Percentiles rank a stretch among this genome's conserved stretches.
phyloP scores from a whole-genome alignment of 2,113 vertebrate species.

The Sterna hirundo region DNA sequence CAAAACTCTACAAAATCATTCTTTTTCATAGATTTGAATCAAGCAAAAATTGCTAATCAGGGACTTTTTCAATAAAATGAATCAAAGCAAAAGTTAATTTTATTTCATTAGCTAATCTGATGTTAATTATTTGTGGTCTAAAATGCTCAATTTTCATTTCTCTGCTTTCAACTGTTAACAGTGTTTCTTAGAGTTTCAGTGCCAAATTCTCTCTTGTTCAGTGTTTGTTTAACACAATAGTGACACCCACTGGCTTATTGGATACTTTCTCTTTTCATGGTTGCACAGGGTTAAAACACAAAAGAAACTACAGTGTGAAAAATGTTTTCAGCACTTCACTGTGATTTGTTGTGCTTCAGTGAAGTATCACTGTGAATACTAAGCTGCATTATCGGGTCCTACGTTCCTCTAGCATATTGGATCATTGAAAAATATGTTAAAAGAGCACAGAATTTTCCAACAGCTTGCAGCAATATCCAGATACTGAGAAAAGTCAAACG shows the following conservation, averaged over 20 bases:
- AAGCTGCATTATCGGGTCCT: background rate
- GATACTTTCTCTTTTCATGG: background rate
- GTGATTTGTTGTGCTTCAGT: background rate
- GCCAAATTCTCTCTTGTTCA: background rate
- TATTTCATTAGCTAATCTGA: background rate
- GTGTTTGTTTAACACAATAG: background rate
- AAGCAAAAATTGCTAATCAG: background rate
- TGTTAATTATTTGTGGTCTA: background rate
- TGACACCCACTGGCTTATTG: conserved; percentile 52
- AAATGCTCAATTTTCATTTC: background rate
- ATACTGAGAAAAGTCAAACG: background rate
- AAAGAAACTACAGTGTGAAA: background rate
- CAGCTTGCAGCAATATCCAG: background rate
- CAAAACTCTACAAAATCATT: background rate
- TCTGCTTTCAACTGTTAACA: background rate
- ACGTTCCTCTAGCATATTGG: background rate
- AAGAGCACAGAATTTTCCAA: background rate
- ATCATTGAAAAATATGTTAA: background rate
- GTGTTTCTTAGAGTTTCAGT: background rate
- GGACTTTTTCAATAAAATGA: background rate
- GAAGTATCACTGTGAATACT: background rate
- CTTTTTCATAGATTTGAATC: background rate
- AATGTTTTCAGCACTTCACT: background rate
- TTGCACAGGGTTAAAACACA: background rate
- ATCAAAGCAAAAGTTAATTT: background rate